phyloP scores from a whole-genome alignment of 2,888 invertebrate genomes.

The Lithophane ornitopus region DNA sequence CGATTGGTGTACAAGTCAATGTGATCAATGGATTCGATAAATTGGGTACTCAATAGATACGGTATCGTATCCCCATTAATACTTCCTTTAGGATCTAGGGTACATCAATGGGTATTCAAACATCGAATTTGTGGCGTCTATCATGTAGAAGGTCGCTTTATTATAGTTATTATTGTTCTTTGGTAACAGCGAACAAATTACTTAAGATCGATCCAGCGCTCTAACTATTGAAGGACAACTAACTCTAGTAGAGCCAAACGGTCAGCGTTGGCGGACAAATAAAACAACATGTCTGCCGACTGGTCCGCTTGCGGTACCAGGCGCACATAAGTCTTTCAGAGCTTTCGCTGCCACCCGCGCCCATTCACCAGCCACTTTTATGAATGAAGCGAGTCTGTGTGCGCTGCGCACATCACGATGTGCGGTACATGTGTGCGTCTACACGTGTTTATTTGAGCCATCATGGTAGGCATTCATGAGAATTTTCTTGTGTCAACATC shows the following conservation, averaged over 20 bases:
- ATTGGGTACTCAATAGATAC: background rate
- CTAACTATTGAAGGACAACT: slow-evolving; percentile 23
- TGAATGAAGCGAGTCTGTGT: slow-evolving; percentile 80
- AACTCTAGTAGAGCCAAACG: slow-evolving; percentile 20
- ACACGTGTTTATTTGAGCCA: slow-evolving; percentile 87
- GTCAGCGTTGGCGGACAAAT: slow-evolving; percentile 72
- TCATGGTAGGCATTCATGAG: slow-evolving; percentile 89
- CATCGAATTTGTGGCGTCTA: background rate
- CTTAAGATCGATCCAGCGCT: background rate
- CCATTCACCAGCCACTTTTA: slow-evolving; percentile 82
- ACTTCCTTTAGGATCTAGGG: background rate
- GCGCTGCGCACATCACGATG: slow-evolving; percentile 69
- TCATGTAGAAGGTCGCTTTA: background rate
- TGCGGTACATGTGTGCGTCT: slow-evolving; percentile 70
- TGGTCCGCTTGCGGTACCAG: slow-evolving; percentile 83
- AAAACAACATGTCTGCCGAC: slow-evolving; percentile 86
- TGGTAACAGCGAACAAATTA: background rate
- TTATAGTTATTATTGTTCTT: background rate
- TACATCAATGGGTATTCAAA: slow-evolving; percentile 10
- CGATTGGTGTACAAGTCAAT: background rate
- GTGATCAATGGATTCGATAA: slow-evolving; percentile 22
- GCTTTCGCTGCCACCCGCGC: slow-evolving; percentile 78
- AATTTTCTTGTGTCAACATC: slow-evolving; percentile 89
- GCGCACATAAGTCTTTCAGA: slow-evolving; percentile 80
- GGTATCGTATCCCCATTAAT: background rate